Percentiles rank a stretch among this genome's conserved stretches.
phyloP scores from a whole-genome alignment of 1,140 invertebrate species.

The Chironomus striatipennis region DNA sequence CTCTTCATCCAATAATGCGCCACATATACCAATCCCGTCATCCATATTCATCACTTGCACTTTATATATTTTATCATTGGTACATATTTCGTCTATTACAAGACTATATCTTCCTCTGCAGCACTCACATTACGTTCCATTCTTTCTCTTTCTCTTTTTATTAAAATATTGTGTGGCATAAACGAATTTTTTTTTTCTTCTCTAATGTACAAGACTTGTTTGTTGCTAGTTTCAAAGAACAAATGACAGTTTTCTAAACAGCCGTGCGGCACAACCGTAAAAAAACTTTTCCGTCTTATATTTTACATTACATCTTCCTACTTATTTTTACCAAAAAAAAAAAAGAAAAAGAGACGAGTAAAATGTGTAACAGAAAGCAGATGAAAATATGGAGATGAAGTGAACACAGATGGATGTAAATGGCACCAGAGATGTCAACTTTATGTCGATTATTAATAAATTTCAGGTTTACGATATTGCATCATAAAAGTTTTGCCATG shows the following conservation, averaged over 20 bases:
- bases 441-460: constrained; percentile 21
- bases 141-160: constrained; percentile 4
- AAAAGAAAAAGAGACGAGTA: not conserved
- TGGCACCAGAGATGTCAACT: constrained; percentile 17
- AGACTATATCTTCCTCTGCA: too few relatives aligned
- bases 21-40: too few relatives aligned
- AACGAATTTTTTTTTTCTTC: not conserved
- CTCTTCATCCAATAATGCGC: too few relatives aligned
- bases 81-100: too few relatives aligned
- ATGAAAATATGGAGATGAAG: not conserved
- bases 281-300: not conserved
- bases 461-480: constrained; percentile 20
- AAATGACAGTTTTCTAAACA: constrained; percentile 17
- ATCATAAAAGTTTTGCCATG: constrained; percentile 19
- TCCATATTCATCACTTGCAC: too few relatives aligned
- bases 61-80: too few relatives aligned
- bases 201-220: constrained; percentile 23
- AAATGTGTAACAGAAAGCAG: not conserved
- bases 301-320: not conserved
- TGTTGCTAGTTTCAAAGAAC: not conserved
- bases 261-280: not conserved
- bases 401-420: constrained; percentile 11
- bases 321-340: not conserved
- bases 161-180: constrained; percentile 13
- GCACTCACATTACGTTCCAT: not conserved